Percentiles rank a stretch among this genome's conserved stretches.
Evolutionary conservation across 2,113 vertebrate species (phyloP).

Genomic region (Gorsachius goisagi): DNA sequence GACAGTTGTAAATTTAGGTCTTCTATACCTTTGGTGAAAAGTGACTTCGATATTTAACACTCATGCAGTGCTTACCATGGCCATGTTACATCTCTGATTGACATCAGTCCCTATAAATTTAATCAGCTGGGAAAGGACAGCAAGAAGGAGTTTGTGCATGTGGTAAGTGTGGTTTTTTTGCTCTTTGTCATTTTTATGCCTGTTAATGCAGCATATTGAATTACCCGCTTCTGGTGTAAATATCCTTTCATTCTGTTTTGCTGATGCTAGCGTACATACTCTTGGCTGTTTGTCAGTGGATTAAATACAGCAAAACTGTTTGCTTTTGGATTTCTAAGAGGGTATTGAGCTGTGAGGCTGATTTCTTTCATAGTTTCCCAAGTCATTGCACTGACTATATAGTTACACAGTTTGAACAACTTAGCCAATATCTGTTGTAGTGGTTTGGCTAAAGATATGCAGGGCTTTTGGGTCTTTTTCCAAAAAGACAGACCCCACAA

Average conservation of each 20-base stretch:
- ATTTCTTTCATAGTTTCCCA: not conserved
- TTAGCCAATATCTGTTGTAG: not conserved
- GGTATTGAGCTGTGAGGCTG: not conserved
- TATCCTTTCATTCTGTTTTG: not conserved
- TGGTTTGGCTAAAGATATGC: not conserved
- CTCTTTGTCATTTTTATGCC: not conserved
- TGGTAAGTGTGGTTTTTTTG: conserved; percentile 79
- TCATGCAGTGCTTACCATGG: conserved; percentile 93
- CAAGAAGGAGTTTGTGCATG: conserved; percentile 88
- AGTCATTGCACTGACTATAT: not conserved
- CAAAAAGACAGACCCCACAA: not conserved
- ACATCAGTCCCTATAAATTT: conserved; percentile 98
- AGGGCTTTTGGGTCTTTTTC: not conserved
- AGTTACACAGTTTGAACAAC: not conserved
- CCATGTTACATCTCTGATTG: conserved; percentile 93
- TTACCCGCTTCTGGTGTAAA: not conserved
- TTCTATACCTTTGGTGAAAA: not conserved
- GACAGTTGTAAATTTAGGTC: conserved; percentile 3
- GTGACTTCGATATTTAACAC: conserved; percentile 37
- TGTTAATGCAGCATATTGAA: not conserved
- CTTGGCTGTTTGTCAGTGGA: not conserved
- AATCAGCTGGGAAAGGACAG: conserved; percentile 79
- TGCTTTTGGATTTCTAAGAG: not conserved
- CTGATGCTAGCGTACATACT: not conserved
- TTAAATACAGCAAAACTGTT: not conserved